Conservation (phyloP, 2,113 vertebrate genomes). For the Struthidea cinerea region DNA sequence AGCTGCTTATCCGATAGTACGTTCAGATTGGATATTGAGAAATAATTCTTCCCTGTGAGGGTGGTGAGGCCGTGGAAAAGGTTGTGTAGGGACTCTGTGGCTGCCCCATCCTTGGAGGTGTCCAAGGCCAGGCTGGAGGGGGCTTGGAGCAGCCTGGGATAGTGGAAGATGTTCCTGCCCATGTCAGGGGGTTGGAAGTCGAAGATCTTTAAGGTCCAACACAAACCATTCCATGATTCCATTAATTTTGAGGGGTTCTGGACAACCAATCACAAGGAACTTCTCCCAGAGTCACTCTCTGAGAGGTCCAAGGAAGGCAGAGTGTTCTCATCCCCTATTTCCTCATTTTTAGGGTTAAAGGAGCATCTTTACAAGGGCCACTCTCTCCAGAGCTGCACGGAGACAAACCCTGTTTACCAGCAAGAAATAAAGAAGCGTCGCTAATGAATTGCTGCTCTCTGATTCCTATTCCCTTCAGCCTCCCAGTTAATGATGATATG, state of each 20-base stretch:
- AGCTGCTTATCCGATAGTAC: rapidly evolving
- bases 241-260: not conserved
- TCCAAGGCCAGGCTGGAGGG: rapidly evolving
- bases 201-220: not conserved
- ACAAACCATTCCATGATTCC: not conserved
- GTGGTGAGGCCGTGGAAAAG: not conserved
- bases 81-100: not conserved
- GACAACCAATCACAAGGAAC: not conserved
- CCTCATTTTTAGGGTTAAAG: not conserved
- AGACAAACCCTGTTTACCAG: not conserved
- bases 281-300: not conserved
- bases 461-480: constrained; percentile 7
- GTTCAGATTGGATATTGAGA: not conserved
- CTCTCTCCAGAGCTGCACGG: not conserved
- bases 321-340: not conserved
- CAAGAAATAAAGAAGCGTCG: not conserved
- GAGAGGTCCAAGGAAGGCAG: not conserved
- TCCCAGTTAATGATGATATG: constrained; percentile 36
- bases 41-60: not conserved
- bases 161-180: not conserved
- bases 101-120: not conserved
- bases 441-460: constrained; percentile 9
- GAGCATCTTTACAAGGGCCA: not conserved
- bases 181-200: not conserved
- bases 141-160: not conserved